Evolutionary conservation across 2,888 invertebrate species (phyloP), one percentile per base, ranked within the genome.

Genomic region (Phyto melanocephala): DNA sequence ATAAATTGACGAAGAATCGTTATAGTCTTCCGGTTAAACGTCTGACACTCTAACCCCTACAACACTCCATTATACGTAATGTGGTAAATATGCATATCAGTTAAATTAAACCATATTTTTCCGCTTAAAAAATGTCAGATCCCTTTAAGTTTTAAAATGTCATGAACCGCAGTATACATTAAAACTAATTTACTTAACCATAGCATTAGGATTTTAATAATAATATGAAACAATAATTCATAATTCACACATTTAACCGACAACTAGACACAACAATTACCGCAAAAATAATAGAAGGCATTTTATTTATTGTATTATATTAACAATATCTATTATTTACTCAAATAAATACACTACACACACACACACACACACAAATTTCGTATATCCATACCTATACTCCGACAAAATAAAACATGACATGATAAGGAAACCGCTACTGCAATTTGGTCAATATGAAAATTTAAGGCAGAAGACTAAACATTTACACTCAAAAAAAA

Each of bases 201-300:
- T 15, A 35, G 33, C 24, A 42, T 72, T 22, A 35, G 50, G 60
- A 72, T 52, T 60, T 79, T 60, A 42, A 7, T 52, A 52, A 67
- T 52, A 67, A 67, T 15, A 77, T 62, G 10, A 72, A 81, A 74
- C 62, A 67, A 81, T 81, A 81, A 72, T 72, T 81, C 76, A 81
- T 81, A 63, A 62, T 72, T 62, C 81, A 72, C 77, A 81, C n/a
- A 77, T 77, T 77, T 77, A 72, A 72, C 71, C 67, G 62, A 81
- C 77, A 81, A 62, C 60, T 67, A 81, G 67, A 77, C 72, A 77
- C 47, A 56, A 24, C 72, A 77, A 72, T 81, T 77, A 81, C 72
- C 81, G 47, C 76, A 77, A 56, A 77, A 81, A 77, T 76, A 68
- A 62, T 72, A 63, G 67, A 67, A 80, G 62, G 63, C 68, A 80